Percentiles rank a stretch among this genome's conserved stretches.
phyloP scores from a whole-genome alignment of 1,140 invertebrate species.

The Ectropis grisescens region DNA sequence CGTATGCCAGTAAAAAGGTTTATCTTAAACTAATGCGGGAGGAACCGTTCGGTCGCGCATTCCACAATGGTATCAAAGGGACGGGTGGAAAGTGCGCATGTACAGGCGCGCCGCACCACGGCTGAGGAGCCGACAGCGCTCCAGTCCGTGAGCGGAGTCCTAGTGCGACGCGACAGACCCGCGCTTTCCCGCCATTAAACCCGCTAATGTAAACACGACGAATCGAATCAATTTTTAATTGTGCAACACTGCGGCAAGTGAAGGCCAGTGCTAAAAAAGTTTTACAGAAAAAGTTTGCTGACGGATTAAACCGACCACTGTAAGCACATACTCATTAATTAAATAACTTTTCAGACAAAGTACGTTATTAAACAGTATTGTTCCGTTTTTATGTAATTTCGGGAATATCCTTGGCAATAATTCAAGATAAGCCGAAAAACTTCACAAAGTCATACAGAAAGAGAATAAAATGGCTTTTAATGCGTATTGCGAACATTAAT shows the following conservation, averaged over 20 bases:
- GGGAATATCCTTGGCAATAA: too few species aligned
- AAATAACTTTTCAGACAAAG: too few species aligned
- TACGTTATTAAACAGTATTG: too few species aligned
- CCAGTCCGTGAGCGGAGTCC: slow-evolving; percentile 28
- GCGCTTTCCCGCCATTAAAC: slow-evolving; percentile 1
- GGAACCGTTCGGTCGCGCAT: slow-evolving; percentile 34
- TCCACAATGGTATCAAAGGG: slow-evolving; percentile 41
- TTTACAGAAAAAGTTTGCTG: slow-evolving; percentile 8
- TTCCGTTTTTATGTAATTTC: too few species aligned
- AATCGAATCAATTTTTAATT: slow-evolving; percentile 9
- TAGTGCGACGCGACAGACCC: slow-evolving; percentile 20
- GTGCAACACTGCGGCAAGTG: slow-evolving; percentile 10
- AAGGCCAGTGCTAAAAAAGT: slow-evolving; percentile 14
- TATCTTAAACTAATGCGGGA: slow-evolving; percentile 43
- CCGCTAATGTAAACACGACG: slow-evolving; percentile 24
- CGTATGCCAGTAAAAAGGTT: slow-evolving; percentile 32
- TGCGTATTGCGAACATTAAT: slow-evolving; percentile 19
- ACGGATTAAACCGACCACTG: too few species aligned
- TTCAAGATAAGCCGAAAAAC: too few species aligned
- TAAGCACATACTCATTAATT: too few species aligned
- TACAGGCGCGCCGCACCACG: slow-evolving; percentile 23
- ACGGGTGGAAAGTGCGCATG: slow-evolving; percentile 53
- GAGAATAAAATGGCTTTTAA: slow-evolving; percentile 20
- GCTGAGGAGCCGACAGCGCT: slow-evolving; percentile 25
- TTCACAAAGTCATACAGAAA: slow-evolving; percentile 10